phyloP scores from a whole-genome alignment of 2,113 vertebrate species.

The Theristicus caerulescens region DNA sequence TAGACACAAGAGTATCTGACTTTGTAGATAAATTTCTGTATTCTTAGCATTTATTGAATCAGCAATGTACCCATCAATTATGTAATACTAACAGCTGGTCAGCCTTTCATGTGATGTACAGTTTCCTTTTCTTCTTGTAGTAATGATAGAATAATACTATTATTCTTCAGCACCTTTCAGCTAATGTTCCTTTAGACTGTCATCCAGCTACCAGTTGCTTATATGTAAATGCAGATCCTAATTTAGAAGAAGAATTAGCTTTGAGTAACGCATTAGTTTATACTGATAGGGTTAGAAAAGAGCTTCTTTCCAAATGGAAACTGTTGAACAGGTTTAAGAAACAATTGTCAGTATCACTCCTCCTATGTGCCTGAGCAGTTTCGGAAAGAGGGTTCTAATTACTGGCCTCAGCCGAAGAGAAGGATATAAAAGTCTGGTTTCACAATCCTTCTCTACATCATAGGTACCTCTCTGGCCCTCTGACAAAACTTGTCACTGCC shows the following conservation, averaged over 20 bases:
- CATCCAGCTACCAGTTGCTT: background rate
- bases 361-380: background rate
- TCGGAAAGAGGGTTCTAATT: background rate
- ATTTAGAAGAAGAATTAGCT: background rate
- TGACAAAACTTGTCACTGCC: background rate
- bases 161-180: conserved; percentile 12
- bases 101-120: background rate
- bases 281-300: background rate
- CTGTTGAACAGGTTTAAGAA: background rate
- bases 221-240: background rate
- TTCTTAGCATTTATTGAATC: conserved; percentile 32
- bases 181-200: background rate
- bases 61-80: background rate
- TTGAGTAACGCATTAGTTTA: background rate
- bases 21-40: conserved; percentile 4
- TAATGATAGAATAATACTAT: background rate
- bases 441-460: background rate
- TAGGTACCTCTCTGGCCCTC: background rate
- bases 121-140: conserved; percentile 15
- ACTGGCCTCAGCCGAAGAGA: background rate
- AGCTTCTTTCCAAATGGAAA: background rate
- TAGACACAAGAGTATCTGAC: background rate
- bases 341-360: background rate
- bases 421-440: background rate
- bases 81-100: conserved; percentile 10